These are phyloP conservation scores for Xyrichtys novacula DNA, from an alignment of 2,797 vertebrate species.

Conservation along the genomic window DNA sequence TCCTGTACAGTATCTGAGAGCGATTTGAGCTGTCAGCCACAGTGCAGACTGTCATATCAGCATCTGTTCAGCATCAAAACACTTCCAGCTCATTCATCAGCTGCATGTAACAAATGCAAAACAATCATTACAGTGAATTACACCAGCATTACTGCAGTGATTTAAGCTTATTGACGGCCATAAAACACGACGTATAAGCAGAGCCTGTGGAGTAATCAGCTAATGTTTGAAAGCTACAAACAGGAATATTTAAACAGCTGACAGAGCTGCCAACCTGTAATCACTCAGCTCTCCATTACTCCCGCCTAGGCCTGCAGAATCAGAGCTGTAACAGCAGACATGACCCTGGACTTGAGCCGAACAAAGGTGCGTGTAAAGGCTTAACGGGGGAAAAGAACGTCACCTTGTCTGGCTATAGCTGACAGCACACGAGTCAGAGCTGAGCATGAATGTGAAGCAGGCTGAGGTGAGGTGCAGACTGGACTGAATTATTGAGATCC, in stretches of 20 bases:
- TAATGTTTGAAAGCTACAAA: conserved; percentile 72
- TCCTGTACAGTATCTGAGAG: neutral
- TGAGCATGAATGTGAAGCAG: conserved; percentile 33
- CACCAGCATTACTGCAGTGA: conserved; percentile 60
- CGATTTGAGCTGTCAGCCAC: neutral
- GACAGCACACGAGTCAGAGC: conserved; percentile 8
- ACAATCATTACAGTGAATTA: conserved; percentile 64
- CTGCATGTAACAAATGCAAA: conserved; percentile 56
- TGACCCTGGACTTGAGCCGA: conserved; percentile 37
- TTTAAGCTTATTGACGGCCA: conserved; percentile 63
- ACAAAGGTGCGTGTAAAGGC: conserved; percentile 28
- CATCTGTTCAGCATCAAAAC: conserved; percentile 29
- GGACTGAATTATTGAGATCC: conserved; percentile 63
- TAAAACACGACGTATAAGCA: conserved; percentile 61
- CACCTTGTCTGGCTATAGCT: conserved; percentile 17
- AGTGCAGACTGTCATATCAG: neutral
- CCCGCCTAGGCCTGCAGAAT: neutral
- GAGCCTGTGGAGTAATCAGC: conserved; percentile 69
- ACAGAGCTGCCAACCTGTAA: conserved; percentile 42
- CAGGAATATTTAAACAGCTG: conserved; percentile 62
- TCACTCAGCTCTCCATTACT: conserved; percentile 19
- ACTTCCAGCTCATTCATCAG: conserved; percentile 23
- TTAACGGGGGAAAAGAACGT: conserved; percentile 8
- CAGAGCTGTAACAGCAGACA: conserved; percentile 41
- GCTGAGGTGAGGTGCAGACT: conserved; percentile 49